Percentiles rank a stretch among this genome's conserved stretches.
Evolutionary conservation across 2,888 invertebrate species (phyloP).

Genomic region (Lysandra coridon): DNA sequence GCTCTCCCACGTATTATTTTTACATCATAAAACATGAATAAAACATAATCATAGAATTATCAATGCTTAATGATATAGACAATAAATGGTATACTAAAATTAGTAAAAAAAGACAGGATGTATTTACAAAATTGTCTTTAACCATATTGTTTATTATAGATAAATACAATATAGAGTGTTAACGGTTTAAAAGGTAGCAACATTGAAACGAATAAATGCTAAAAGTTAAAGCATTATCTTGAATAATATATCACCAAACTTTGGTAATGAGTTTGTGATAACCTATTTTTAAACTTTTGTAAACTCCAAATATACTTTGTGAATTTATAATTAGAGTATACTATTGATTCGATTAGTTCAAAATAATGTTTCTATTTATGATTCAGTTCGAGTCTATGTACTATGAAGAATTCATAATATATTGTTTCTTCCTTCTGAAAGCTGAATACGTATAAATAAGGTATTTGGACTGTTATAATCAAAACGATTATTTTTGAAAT

Average conservation of each 20-base stretch:
- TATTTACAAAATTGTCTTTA: too few relatives aligned
- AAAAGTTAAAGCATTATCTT: constrained; percentile 24
- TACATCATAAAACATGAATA: too few relatives aligned
- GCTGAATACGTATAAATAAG: too few relatives aligned
- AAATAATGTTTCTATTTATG: not conserved
- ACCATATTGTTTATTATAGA: too few relatives aligned
- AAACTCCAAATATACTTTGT: constrained; percentile 3
- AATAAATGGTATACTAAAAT: too few relatives aligned
- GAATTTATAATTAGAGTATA: not conserved
- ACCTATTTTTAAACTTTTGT: constrained; percentile 22
- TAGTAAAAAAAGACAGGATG: too few relatives aligned
- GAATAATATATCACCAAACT: constrained; percentile 25
- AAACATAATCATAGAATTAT: too few relatives aligned
- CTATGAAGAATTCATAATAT: not conserved
- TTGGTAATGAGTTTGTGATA: constrained; percentile 26
- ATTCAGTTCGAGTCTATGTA: not conserved
- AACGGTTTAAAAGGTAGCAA: not conserved
- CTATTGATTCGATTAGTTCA: not conserved
- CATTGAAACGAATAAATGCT: not conserved
- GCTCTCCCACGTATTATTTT: too few relatives aligned
- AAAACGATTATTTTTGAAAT: not conserved
- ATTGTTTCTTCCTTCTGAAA: too few relatives aligned
- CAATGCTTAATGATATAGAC: too few relatives aligned
- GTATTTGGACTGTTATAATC: too few relatives aligned
- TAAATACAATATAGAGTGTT: not conserved